Conservation (phyloP, 2,113 vertebrate genomes). For the Sceloporus tristichus region DNA sequence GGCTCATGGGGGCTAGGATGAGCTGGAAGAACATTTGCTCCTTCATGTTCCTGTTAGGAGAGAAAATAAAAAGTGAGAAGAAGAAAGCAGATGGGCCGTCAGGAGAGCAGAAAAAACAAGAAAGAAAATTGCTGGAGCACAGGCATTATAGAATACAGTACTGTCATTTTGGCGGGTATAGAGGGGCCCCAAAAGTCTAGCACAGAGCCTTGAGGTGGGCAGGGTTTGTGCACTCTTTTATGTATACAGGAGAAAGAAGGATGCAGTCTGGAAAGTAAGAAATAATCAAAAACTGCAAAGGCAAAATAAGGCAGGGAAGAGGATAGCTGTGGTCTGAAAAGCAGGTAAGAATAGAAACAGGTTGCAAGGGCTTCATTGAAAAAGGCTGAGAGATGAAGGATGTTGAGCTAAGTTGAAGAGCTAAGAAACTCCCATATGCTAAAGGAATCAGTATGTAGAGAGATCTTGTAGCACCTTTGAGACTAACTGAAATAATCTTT, state of each 20-base stretch:
- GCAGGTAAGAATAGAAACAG: background rate
- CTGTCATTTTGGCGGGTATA: background rate
- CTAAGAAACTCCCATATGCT: too few relatives aligned
- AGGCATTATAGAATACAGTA: background rate
- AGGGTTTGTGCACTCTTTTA: background rate
- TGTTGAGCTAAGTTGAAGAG: too few relatives aligned
- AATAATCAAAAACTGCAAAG: background rate
- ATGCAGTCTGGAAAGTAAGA: background rate
- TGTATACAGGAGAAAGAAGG: background rate
- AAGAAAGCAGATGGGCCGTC: background rate
- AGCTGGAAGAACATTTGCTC: conserved; percentile 54
- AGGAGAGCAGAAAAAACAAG: too few relatives aligned
- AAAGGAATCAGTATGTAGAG: background rate
- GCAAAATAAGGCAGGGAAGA: background rate
- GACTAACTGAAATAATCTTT: too few relatives aligned
- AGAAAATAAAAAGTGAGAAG: conserved; percentile 39
- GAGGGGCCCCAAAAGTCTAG: background rate
- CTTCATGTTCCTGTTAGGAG: conserved; percentile 75
- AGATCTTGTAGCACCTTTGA: too few relatives aligned
- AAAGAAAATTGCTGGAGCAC: background rate
- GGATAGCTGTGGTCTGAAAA: background rate
- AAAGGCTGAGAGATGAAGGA: background rate
- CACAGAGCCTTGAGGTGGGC: too few relatives aligned
- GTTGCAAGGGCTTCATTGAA: background rate
- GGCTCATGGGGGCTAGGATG: conserved; percentile 66